phyloP scores from a whole-genome alignment of 2,888 invertebrate genomes.

The Thyatira batis region DNA sequence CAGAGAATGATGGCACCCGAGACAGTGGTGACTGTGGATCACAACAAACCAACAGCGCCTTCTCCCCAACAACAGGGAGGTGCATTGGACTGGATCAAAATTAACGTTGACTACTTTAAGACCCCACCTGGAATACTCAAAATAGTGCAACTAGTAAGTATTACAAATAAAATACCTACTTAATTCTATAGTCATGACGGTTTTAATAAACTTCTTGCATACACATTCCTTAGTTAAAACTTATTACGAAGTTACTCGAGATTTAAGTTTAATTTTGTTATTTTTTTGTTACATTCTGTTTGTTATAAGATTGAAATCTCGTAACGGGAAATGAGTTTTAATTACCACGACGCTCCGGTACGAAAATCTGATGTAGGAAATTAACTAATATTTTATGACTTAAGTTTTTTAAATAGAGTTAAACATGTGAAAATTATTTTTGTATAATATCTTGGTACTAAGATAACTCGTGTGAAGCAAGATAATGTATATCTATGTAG shows the following conservation, averaged over 20 bases:
- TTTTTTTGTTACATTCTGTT: background rate
- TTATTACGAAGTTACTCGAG: background rate
- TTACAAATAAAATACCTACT: conserved; percentile 5
- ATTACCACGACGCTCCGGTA: too few species aligned
- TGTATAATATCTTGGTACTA: background rate
- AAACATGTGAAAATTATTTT: background rate
- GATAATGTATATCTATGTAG: background rate
- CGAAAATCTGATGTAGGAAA: too few species aligned
- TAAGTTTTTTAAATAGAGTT: too few species aligned
- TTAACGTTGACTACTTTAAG: conserved; percentile 91
- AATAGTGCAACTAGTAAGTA: conserved; percentile 90
- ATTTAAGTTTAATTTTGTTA: too few species aligned
- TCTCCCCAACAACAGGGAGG: conserved; percentile 79
- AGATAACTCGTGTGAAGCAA: too few species aligned
- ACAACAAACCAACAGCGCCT: conserved; percentile 79
- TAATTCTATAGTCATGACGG: too few species aligned
- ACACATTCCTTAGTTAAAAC: too few species aligned
- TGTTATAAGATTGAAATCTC: background rate
- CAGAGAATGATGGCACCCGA: conserved; percentile 89
- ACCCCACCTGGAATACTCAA: conserved; percentile 92
- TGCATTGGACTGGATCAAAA: conserved; percentile 86
- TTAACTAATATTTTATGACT: too few species aligned
- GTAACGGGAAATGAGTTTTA: background rate
- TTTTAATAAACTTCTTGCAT: background rate
- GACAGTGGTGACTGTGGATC: conserved; percentile 91